These are phyloP conservation scores for Lycopodina hypogea DNA, from an alignment of 37 sponge, comb jelly and placozoan genomes.

Conservation along the genomic window DNA sequence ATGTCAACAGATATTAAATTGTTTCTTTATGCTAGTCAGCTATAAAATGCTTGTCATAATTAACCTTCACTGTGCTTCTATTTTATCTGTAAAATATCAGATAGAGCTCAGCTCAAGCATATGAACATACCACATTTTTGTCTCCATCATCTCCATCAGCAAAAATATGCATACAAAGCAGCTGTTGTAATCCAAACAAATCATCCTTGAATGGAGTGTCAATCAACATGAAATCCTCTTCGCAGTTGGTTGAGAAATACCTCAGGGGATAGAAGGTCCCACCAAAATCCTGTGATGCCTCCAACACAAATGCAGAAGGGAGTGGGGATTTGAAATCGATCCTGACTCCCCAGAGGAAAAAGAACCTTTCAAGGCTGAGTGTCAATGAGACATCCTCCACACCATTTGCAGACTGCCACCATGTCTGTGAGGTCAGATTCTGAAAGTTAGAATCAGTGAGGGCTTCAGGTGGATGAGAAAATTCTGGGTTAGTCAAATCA, in stretches of 20 bases:
- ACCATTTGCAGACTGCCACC: conserved; percentile 76
- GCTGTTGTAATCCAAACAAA: not conserved
- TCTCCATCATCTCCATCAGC: not conserved
- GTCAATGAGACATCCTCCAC: conserved; percentile 48
- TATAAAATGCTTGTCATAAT: too few species aligned
- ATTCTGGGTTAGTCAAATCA: not conserved
- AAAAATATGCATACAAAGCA: conserved; percentile 61
- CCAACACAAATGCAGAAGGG: conserved; percentile 57
- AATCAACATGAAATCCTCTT: conserved; percentile 17
- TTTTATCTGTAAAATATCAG: too few species aligned
- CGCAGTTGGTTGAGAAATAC: conserved; percentile 54
- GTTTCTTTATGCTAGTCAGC: too few species aligned
- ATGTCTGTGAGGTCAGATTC: conserved; percentile 11
- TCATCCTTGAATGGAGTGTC: not conserved
- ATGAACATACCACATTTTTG: not conserved
- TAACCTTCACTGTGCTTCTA: too few species aligned
- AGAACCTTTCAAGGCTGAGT: conserved; percentile 54
- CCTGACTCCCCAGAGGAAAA: conserved; percentile 51
- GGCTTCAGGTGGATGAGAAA: not conserved
- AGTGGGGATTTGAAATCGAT: conserved; percentile 58
- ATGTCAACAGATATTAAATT: too few species aligned
- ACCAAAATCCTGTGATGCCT: conserved; percentile 63
- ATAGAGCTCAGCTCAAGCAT: too few species aligned
- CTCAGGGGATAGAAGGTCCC: conserved; percentile 12
- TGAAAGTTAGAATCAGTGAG: conserved; percentile 1